These are phyloP conservation scores for Ethmia dodecea DNA, from an alignment of 2,888 invertebrate genomes.

Conservation along the genomic window DNA sequence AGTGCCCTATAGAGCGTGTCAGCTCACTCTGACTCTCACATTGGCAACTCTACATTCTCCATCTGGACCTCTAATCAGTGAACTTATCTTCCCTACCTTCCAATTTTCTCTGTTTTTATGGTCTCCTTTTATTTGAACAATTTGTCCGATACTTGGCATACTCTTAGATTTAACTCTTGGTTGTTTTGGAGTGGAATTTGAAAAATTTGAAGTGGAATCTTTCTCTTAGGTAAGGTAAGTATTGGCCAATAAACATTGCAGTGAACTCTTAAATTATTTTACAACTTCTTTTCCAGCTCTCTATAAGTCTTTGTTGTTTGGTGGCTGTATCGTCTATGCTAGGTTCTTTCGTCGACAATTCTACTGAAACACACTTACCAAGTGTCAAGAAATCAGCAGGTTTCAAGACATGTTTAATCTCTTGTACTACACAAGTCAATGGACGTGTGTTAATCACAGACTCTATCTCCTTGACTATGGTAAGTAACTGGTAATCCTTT, in stretches of 20 bases:
- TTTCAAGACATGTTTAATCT: conserved; percentile 8
- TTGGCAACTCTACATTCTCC: conserved; percentile 13
- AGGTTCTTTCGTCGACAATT: background rate
- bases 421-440: conserved; percentile 6
- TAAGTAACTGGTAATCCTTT: conserved; percentile 4
- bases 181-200: conserved; percentile 4
- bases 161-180: background rate
- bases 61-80: conserved; percentile 11
- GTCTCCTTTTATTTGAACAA: conserved; percentile 16
- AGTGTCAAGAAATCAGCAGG: conserved; percentile 9
- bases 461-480: conserved; percentile 15
- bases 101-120: conserved; percentile 12
- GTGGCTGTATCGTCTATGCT: background rate
- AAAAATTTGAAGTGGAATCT: conserved; percentile 4
- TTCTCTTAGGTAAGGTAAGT: conserved; percentile 11
- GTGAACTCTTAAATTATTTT: conserved; percentile 14
- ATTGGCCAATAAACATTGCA: conserved; percentile 17
- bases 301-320: conserved; percentile 11
- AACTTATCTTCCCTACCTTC: conserved; percentile 16
- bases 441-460: conserved; percentile 13
- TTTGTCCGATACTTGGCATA: conserved; percentile 10
- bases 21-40: background rate
- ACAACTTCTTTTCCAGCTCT: conserved; percentile 15
- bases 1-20: conserved; percentile 1
- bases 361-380: background rate